Evolutionary conservation across 2,113 vertebrate genomes (phyloP), one percentile per base, ranked within the genome.

Genomic region (Stegostoma tigrinum): DNA sequence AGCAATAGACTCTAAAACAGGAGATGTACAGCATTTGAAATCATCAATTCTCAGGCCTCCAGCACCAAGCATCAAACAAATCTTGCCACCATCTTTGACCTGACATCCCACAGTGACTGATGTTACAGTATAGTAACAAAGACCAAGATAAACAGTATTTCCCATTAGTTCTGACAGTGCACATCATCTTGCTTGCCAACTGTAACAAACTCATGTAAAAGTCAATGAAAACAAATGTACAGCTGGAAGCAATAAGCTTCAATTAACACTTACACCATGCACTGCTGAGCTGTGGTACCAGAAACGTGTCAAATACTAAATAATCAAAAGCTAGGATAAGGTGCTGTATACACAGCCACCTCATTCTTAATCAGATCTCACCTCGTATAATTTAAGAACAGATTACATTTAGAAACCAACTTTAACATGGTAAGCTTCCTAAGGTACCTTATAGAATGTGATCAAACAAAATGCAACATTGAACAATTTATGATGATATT

Each of bases 241-340:
- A 95, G 42, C 93, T 95, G 93, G 66, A 95, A 95, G 93, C 42
- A 70, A 95, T 70, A 95, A 72, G 23, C 7, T 42, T 45, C 67
- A 95, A 70, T 95, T 95, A 70, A 68, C 93, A 95, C 93, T 95
- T 95, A 68, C 38, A 67, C n/a, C 91, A 67, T n/a, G 12, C 66
- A 24, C 67, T 95, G 67, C 48, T 75, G 34, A 72, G 15, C 42
- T 95, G 68, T 15, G n/a, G 42, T 55, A 70, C 7, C 27, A 45
- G 23, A 95, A 48, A 95, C 3, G 42, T 72, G 68, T 70, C 52
- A 45, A 72, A 68, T 94, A 3, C 66, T 94, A 52, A 48, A 94
- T 48, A 68, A 68, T 23, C 67, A 91, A 64, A 64, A 93, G 64
- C 61, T 95, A 34, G 45, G 27, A 19, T 45, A n/a, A 94, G 38